Evolutionary conservation across 2,888 invertebrate species (phyloP).

Genomic region (Drosophila testacea): DNA sequence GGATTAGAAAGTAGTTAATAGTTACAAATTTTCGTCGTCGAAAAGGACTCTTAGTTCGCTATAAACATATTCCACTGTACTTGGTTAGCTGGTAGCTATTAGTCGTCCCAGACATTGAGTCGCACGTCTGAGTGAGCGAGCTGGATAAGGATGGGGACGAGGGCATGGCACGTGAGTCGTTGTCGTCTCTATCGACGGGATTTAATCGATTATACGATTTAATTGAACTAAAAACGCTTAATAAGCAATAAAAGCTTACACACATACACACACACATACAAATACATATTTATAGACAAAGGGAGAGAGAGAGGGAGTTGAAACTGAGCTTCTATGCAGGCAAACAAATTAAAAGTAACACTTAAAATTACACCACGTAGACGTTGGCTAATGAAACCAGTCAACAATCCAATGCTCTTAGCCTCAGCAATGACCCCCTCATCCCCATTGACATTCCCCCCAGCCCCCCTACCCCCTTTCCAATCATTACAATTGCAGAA

Average conservation of each 20-base stretch:
- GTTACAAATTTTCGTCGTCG: too few relatives aligned
- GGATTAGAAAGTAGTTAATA: too few relatives aligned
- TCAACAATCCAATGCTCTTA: constrained; percentile 31
- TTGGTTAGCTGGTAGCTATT: constrained; percentile 47
- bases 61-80: too few relatives aligned
- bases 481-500: constrained; percentile 53
- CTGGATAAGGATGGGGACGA: constrained; percentile 25
- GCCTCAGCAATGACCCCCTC: background rate
- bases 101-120: constrained; percentile 67
- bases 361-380: constrained; percentile 77
- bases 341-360: constrained; percentile 77
- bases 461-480: background rate
- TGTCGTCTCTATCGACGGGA: constrained; percentile 49
- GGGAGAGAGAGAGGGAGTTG: background rate
- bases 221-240: constrained; percentile 79
- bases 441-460: background rate
- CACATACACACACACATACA: constrained; percentile 31
- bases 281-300: background rate
- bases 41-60: too few relatives aligned
- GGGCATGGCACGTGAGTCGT: constrained; percentile 30
- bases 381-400: constrained; percentile 70
- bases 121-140: constrained; percentile 68
- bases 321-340: constrained; percentile 33
- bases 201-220: constrained; percentile 79
- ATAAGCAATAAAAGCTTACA: constrained; percentile 71